Base-by-base conservation (phyloP, 2,113 vertebrate species). In the Festucalex cinctus region DNA sequence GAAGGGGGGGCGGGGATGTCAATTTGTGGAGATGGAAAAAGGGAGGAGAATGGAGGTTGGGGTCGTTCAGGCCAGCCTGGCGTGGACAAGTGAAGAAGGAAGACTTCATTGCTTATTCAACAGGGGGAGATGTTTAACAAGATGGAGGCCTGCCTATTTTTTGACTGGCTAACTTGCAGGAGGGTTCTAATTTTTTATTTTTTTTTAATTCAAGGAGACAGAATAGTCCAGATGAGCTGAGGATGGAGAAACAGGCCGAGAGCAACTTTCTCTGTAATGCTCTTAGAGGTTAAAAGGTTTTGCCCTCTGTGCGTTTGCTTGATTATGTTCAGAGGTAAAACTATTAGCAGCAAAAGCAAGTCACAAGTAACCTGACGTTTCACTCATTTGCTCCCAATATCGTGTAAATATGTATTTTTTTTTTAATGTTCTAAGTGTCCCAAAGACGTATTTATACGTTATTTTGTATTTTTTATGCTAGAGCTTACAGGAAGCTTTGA, bases 41-140 rank as follows among this genome's bases (percentile, higher is more conserved):
- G 80, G 64, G 17, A 72, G 41, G 65, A 73, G n/a, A 74, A 48
- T 6, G 63, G 59, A 61, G 70, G 67, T 51, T 72, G 69, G 71
- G 83, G 75, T 80, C 72, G 72, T 78, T 76, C 67, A 75, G 85
- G 81, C 77, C 78, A 77, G 80, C 76, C 67, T 83, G 80, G 85
- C 64, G 22, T 79, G 82, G 82, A 86, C 83, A 84, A 84, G 83
- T 71, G 72, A 84, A 78, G 76, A 76, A 72, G 80, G 78, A 83
- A 82, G 22, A 76, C 83, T 81, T 66, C 77, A 89, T 90, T 92
- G 89, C 86, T 90, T 92, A 92, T 93, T 91, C 88, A 93, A 89
- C 75, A 89, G 87, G 77, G 83, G 80, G 78, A 86, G 86, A 91
- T 91, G 84, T 76, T 75, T 80, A 54, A 71, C 82, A 81, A 78